These are phyloP conservation scores for Papilio xuthus DNA, from an alignment of 1,140 invertebrate species.

Conservation along the genomic window DNA sequence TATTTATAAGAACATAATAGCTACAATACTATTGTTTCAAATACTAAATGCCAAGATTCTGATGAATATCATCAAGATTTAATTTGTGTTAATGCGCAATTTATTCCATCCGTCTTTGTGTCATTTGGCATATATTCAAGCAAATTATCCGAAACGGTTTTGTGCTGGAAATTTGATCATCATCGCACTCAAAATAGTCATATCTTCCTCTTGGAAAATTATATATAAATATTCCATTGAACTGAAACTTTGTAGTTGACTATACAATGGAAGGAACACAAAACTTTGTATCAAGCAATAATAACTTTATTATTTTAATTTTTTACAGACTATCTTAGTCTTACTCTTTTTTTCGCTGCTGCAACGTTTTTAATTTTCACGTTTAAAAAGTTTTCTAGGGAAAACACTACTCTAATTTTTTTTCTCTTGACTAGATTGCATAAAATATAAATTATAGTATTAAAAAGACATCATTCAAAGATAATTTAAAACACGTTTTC, in stretches of 20 bases:
- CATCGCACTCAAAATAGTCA: neutral
- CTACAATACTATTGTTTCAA: constrained; percentile 1
- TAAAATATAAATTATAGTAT: no score
- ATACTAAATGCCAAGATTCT: neutral
- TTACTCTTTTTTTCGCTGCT: no score
- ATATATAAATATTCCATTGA: neutral
- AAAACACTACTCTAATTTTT: no score
- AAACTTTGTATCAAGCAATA: neutral
- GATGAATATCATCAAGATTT: constrained; percentile 18
- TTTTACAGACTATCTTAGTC: no score
- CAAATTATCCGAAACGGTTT: constrained; percentile 25
- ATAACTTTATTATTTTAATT: no score
- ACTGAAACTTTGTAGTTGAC: no score
- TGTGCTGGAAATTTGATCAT: constrained; percentile 26
- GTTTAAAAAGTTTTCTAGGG: no score
- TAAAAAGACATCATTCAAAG: no score
- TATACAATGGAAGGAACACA: neutral
- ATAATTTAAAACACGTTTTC: neutral
- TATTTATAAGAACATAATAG: constrained; percentile 4
- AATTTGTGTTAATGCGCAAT: constrained; percentile 21
- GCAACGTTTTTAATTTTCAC: no score
- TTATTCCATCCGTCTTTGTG: constrained; percentile 9
- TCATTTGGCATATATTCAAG: constrained; percentile 24
- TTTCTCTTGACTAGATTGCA: no score
- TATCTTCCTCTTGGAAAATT: neutral